Base-by-base conservation (phyloP, 2,113 vertebrate genomes). In the Thunnus thynnus region DNA sequence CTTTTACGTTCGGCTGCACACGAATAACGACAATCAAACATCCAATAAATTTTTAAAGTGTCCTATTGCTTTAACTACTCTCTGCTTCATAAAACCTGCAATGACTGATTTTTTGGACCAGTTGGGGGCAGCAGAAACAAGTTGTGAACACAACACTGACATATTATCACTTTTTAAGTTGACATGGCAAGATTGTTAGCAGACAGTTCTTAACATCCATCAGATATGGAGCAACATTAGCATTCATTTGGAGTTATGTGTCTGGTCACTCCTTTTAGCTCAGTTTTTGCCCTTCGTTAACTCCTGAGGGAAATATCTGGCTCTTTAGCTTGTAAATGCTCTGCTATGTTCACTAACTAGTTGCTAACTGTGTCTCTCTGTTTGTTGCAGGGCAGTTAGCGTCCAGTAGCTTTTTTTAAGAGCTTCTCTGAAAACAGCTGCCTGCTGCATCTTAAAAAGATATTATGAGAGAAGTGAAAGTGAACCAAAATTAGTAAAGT, bases 1-100 rank as follows among this genome's bases (percentile, higher is more conserved):
- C 2, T 83, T 90, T 89, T 60, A 88, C 73, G 75, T 50, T 72
- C 46, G 30, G 78, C 32, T 72, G 75, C 56, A 61, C 46, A 66
- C 44, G 22, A 61, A 72, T n/a, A 22, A 12, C 22, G 41, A 48
- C 7, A 22, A 48, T 61, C 25, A 64, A 18, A 64, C 36, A 63
- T 17, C 5, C 36, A 57, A 36, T 41, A 51, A 8, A 77, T 50
- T n/a, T 18, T n/a, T 18, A 55, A 66, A 47, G 6, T 25, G 3
- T 32, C 20, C 6, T 18, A 3, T 14, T 50, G 56, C 10, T 61
- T 32, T 50, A 72, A 25, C 3, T 18, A 10, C 25, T 16, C 9
- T 61, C 30, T 61, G 8, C 27, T 71, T 48, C 14, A 56, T 48
- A 30, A 61, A 44, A 32, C 27, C 16, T 60, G 46, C n/a, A 10